phyloP scores from a whole-genome alignment of 2,113 vertebrate genomes.

The Sapayoa aenigma region DNA sequence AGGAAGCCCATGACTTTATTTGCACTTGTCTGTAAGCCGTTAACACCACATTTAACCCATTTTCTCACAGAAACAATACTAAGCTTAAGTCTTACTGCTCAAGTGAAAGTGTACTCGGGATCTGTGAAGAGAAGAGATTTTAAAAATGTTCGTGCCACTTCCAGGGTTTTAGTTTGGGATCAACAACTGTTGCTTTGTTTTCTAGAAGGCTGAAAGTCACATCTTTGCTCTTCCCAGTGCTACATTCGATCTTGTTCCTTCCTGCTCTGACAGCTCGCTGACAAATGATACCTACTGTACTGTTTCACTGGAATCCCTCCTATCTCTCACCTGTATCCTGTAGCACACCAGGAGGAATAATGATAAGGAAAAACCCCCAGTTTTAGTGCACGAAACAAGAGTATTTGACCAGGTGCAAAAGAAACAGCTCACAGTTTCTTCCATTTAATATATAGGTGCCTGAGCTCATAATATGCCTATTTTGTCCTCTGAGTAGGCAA shows the following conservation, averaged over 20 bases:
- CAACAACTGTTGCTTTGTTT: neutral
- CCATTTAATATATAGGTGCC: neutral
- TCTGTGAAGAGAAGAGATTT: neutral
- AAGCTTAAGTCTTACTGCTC: neutral
- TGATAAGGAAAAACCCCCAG: neutral
- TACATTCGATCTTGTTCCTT: neutral
- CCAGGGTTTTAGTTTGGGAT: neutral
- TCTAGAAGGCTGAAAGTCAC: neutral
- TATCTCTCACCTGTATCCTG: neutral
- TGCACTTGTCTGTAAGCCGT: neutral
- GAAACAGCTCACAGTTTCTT: neutral
- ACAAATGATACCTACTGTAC: neutral
- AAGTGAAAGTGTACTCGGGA: neutral
- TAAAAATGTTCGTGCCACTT: neutral
- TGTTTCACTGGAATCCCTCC: neutral
- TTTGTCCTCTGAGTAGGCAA: neutral
- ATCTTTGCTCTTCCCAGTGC: neutral
- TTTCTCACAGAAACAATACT: neutral
- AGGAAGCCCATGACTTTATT: neutral
- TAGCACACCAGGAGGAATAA: neutral
- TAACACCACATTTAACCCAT: neutral
- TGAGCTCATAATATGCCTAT: fast-evolving
- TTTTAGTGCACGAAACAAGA: neutral
- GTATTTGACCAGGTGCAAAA: neutral
- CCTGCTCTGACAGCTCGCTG: neutral